Evolutionary conservation across 2,888 invertebrate species (phyloP).

Genomic region (Melanargia galathea): DNA sequence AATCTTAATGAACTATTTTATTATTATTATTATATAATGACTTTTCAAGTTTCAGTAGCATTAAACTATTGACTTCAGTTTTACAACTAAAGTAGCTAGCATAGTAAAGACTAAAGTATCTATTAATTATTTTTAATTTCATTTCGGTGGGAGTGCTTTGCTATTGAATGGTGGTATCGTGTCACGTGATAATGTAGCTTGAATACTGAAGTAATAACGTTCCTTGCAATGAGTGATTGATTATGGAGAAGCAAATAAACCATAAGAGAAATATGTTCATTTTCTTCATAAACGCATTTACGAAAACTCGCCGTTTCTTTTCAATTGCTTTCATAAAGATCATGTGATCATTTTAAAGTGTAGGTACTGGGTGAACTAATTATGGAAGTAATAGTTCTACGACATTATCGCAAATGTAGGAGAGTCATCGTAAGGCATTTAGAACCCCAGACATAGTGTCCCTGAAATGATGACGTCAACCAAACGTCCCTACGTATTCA

Average conservation of each 20-base stretch:
- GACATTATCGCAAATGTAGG: slow-evolving; percentile 30
- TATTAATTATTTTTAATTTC: slow-evolving; percentile 3
- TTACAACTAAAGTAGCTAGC: too few species aligned
- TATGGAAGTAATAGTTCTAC: not conserved
- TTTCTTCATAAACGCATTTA: slow-evolving; percentile 21
- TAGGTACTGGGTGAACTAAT: too few species aligned
- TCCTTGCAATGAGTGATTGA: slow-evolving; percentile 73
- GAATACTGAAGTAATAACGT: slow-evolving; percentile 59
- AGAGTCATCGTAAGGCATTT: slow-evolving; percentile 45
- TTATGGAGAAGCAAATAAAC: slow-evolving; percentile 65
- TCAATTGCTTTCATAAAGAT: not conserved
- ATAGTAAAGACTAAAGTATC: too few species aligned
- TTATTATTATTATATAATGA: not conserved
- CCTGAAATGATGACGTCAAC: slow-evolving; percentile 56
- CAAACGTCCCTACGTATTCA: slow-evolving; percentile 65
- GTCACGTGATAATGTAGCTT: slow-evolving; percentile 47
- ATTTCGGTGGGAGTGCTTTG: slow-evolving; percentile 25
- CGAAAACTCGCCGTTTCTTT: slow-evolving; percentile 14
- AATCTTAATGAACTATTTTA: not conserved
- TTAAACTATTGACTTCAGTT: not conserved
- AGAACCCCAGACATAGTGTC: slow-evolving; percentile 53
- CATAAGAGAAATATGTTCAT: slow-evolving; percentile 44
- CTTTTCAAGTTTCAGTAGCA: not conserved
- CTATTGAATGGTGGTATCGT: slow-evolving; percentile 44
- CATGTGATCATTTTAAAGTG: too few species aligned